Percentiles rank a stretch among this genome's conserved stretches.
Evolutionary conservation across 1,140 invertebrate species (phyloP).

Genomic region (Pseudoatta argentina): DNA sequence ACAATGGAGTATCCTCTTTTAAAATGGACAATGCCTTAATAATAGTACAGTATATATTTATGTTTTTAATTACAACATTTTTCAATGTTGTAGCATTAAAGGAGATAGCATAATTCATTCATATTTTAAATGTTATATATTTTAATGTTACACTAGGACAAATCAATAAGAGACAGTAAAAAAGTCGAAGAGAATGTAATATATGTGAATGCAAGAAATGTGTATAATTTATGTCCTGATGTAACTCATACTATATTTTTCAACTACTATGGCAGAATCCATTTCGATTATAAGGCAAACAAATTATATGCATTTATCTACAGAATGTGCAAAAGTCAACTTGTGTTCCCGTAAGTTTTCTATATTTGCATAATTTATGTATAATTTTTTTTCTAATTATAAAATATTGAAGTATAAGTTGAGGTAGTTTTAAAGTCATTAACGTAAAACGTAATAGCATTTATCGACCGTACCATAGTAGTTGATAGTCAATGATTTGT

Average conservation of each 20-base stretch:
- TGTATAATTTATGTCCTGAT: slow-evolving; percentile 10
- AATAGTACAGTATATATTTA: slow-evolving; percentile 15
- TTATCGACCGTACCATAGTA: slow-evolving; percentile 43
- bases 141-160: slow-evolving; percentile 13
- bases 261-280: slow-evolving; percentile 26
- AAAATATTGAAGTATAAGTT: slow-evolving; percentile 4
- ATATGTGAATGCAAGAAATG: slow-evolving; percentile 29
- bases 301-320: not conserved
- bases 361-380: not conserved
- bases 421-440: not conserved
- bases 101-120: not conserved
- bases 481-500: slow-evolving; percentile 40
- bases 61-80: slow-evolving; percentile 27
- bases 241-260: not conserved
- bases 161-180: slow-evolving; percentile 29
- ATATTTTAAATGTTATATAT: not conserved
- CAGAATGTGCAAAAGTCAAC: slow-evolving; percentile 5
- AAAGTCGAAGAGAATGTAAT: slow-evolving; percentile 7
- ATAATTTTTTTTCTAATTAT: not conserved
- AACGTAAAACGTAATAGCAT: not conserved
- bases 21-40: slow-evolving; percentile 57
- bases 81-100: slow-evolving; percentile 30
- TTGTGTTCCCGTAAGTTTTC: slow-evolving; percentile 6
- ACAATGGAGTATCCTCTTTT: slow-evolving; percentile 32
- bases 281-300: not conserved